Percentiles rank a stretch among this genome's conserved stretches.
These are phyloP conservation scores for Eristalis pertinax DNA, from an alignment of 2,888 invertebrate genomes.

Conservation along the genomic window DNA sequence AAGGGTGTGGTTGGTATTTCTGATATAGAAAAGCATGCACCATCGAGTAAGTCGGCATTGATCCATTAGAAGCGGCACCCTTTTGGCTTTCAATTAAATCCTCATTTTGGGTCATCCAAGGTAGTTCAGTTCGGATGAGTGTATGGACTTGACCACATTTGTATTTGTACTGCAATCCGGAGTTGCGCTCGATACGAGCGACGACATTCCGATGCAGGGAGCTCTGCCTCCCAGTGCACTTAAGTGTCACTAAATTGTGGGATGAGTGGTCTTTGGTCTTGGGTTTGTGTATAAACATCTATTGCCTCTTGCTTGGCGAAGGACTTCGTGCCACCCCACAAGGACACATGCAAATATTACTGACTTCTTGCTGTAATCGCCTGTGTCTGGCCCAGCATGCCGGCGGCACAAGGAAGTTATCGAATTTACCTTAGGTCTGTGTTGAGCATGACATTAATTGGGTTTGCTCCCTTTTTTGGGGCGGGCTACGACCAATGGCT, in stretches of 20 bases:
- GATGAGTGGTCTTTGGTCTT: slow-evolving; percentile 11
- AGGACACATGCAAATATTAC: not conserved
- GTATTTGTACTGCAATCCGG: not conserved
- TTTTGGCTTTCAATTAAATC: slow-evolving; percentile 36
- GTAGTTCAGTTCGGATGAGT: not conserved
- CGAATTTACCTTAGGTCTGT: not conserved
- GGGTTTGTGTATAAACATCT: slow-evolving; percentile 1
- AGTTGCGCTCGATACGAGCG: too few relatives aligned
- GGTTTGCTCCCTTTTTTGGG: not conserved
- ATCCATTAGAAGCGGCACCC: not conserved
- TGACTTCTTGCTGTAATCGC: not conserved
- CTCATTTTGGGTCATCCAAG: not conserved
- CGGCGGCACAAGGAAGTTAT: not conserved
- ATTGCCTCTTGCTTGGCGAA: not conserved
- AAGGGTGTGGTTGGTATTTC: too few relatives aligned
- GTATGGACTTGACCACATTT: not conserved
- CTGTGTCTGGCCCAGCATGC: not conserved
- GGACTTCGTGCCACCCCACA: not conserved
- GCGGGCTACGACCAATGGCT: not conserved
- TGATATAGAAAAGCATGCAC: too few relatives aligned
- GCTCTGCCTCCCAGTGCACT: too few relatives aligned
- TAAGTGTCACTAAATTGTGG: slow-evolving; percentile 15
- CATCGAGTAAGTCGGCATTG: not conserved
- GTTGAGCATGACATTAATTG: not conserved
- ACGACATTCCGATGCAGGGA: too few relatives aligned